Evolutionary conservation across 2,888 invertebrate species (phyloP).

Genomic region (Hartigia nigra): DNA sequence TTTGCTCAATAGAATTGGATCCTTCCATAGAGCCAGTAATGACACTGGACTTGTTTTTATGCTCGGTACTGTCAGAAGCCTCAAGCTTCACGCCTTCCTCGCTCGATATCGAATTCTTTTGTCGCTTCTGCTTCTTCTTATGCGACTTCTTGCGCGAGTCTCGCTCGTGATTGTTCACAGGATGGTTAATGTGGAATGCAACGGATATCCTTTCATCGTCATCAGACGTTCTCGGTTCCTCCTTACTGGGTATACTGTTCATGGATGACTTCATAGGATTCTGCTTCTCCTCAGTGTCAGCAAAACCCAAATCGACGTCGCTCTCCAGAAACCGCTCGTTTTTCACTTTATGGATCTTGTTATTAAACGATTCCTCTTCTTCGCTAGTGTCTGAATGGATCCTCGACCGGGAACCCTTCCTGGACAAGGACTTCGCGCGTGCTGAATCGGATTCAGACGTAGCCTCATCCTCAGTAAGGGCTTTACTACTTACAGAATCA

Average conservation of each 20-base stretch:
- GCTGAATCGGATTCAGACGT: constrained; percentile 67
- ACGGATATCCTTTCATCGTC: constrained; percentile 57
- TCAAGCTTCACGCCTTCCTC: constrained; percentile 56
- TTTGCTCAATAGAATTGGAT: not conserved
- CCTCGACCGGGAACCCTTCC: constrained; percentile 78
- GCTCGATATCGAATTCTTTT: constrained; percentile 73
- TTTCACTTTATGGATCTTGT: constrained; percentile 70
- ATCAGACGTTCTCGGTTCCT: constrained; percentile 60
- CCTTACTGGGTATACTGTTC: constrained; percentile 49
- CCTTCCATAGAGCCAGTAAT: constrained; percentile 12
- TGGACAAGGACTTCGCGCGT: constrained; percentile 69
- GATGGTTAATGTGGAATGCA: constrained; percentile 50
- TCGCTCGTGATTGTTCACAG: constrained; percentile 59
- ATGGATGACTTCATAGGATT: constrained; percentile 50
- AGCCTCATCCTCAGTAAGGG: constrained; percentile 62
- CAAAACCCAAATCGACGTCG: constrained; percentile 69
- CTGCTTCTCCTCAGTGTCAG: constrained; percentile 62
- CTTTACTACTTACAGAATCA: constrained; percentile 74
- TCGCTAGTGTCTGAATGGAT: constrained; percentile 85
- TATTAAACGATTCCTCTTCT: constrained; percentile 72
- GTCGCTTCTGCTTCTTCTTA: constrained; percentile 86
- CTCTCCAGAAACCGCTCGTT: constrained; percentile 73
- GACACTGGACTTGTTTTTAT: constrained; percentile 46
- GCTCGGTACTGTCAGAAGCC: constrained; percentile 42
- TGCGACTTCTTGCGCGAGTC: constrained; percentile 77